Conservation (phyloP, 2,113 vertebrate genomes). For the Cariama cristata region DNA sequence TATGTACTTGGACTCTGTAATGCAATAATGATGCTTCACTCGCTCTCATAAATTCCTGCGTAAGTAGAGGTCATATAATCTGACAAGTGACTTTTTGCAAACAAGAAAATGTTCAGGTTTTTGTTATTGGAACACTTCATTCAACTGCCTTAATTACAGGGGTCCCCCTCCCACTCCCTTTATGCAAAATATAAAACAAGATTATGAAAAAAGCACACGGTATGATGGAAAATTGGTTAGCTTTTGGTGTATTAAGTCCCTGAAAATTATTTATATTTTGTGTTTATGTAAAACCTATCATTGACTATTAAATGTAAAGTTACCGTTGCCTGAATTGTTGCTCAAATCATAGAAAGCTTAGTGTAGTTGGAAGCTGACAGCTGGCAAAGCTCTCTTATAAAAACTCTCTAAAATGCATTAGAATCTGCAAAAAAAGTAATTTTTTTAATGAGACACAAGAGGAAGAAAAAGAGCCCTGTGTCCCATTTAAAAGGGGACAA, state of each 20-base stretch:
- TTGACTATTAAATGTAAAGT: slow-evolving; percentile 10
- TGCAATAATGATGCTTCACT: not conserved
- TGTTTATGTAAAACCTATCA: slow-evolving; percentile 27
- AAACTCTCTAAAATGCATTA: not conserved
- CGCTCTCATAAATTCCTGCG: not conserved
- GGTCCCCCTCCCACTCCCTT: not conserved
- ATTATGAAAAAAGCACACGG: not conserved
- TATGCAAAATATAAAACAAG: not conserved
- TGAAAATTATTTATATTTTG: not conserved
- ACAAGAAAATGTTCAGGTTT: not conserved
- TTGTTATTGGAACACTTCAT: not conserved
- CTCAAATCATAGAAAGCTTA: not conserved
- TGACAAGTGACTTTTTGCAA: not conserved
- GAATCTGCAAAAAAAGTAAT: not conserved
- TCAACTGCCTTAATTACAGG: not conserved
- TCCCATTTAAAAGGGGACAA: not conserved
- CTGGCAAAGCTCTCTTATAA: not conserved
- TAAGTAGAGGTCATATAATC: not conserved
- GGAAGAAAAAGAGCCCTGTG: not conserved
- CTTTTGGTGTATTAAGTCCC: not conserved
- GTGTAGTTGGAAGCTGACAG: not conserved
- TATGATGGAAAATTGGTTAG: not conserved
- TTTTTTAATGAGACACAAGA: not conserved
- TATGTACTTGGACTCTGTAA: not conserved
- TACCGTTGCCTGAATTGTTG: not conserved